Evolutionary conservation across 2,113 vertebrate genomes (phyloP).

Genomic region (Mormoops blainvillei): DNA sequence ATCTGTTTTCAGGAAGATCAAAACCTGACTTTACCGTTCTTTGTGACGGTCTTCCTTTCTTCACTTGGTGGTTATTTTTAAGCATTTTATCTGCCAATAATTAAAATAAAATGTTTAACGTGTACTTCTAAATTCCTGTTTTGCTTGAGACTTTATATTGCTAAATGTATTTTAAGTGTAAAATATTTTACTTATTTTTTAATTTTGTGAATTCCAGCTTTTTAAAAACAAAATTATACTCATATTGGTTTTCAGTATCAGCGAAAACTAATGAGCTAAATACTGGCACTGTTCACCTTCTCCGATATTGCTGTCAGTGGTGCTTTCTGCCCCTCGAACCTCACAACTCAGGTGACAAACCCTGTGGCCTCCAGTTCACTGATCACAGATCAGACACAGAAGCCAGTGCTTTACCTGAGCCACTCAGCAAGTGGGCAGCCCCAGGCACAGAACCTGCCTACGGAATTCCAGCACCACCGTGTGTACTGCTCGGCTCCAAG

Average conservation of each 20-base stretch:
- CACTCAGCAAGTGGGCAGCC: neutral
- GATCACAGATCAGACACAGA: neutral
- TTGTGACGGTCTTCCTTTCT: neutral
- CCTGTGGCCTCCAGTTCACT: neutral
- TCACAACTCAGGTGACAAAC: neutral
- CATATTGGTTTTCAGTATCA: neutral
- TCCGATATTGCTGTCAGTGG: too few relatives aligned
- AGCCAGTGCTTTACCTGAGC: neutral
- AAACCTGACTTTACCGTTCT: too few relatives aligned
- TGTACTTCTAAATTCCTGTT: neutral
- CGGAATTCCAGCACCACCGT: accelerated
- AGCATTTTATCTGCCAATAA: neutral
- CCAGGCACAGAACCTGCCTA: accelerated
- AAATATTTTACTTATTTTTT: neutral
- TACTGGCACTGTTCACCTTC: accelerated
- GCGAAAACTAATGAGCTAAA: neutral
- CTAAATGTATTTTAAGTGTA: neutral
- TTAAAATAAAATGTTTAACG: neutral
- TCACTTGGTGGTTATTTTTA: neutral
- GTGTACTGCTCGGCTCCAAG: neutral
- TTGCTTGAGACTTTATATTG: neutral
- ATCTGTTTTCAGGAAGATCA: neutral
- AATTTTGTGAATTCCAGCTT: neutral
- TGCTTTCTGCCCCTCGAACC: neutral
- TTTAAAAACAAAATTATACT: neutral